Base-by-base conservation (phyloP, 2,888 invertebrate genomes). In the Caenorhabditis sinica region DNA sequence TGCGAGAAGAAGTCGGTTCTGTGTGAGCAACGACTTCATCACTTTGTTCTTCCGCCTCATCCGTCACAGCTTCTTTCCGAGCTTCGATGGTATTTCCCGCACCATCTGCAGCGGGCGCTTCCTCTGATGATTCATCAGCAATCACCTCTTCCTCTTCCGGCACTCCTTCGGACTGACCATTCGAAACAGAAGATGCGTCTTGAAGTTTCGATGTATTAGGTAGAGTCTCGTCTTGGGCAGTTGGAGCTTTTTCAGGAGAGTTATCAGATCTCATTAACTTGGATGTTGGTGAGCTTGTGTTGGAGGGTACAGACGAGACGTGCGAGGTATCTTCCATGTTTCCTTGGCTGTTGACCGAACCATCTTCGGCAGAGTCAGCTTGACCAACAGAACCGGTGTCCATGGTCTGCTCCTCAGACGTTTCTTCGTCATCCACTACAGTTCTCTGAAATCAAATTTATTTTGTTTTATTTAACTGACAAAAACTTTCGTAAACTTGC, bases 51-150 rank as follows among this genome's bases (percentile, higher is more conserved):
- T 20, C 56, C 51, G 36, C 25, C 25, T 43, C 66, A 23, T 17
- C n/a, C 23, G 45, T 45, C 17, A 28, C 33, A n/a, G 25, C 45
- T n/a, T 69, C 69, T 36, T 73, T 63, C n/a, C 15, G 63, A n/a
- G 11, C 13, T 45, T 71, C 71, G 17, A 30, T 13, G 23, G 36
- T 40, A 40, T 11, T 20, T 49, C 20, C 20, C 28, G 36, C 58
- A 11, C 25, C 75, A 49, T 63, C 75, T 17, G 11, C 53, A 43
- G 25, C 51, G 30, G 66, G 25, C 49, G 56, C 25, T 71, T 66
- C 36, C 71, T 72, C 13, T 40, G 65, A n/a, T 68, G 49, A 40
- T 49, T 63, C 40, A 28, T 43, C n/a, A 30, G 17, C 28, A 15
- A 28, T 13, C 13, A 49, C 66, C 28, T 69, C 53, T 6, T 28